Percentiles rank a stretch among this genome's conserved stretches.
Evolutionary conservation across 2,797 vertebrate genomes (phyloP).

Genomic region (Mormyrops attenuatus): DNA sequence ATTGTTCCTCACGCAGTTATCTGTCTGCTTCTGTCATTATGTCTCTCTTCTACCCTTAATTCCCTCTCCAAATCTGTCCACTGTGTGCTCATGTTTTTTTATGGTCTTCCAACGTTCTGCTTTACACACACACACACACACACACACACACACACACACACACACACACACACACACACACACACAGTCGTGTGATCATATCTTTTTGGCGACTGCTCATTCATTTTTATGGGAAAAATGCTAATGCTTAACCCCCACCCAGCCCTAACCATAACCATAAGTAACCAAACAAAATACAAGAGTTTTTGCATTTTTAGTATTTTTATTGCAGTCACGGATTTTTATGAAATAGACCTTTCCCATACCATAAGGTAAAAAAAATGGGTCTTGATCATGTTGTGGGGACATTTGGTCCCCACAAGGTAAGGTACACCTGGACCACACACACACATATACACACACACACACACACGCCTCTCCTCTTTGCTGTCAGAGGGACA

Average conservation of each 20-base stretch:
- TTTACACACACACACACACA: neutral
- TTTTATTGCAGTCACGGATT: too few species aligned
- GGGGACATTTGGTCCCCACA: neutral
- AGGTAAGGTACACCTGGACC: neutral
- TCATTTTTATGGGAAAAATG: too few species aligned
- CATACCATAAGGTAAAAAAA: too few species aligned
- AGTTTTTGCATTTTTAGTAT: too few species aligned
- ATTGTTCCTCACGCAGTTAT: neutral
- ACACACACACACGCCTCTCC: neutral
- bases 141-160: neutral
- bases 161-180: neutral
- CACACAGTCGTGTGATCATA: too few species aligned
- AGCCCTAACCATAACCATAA: neutral
- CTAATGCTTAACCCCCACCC: neutral
- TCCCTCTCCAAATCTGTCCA: neutral
- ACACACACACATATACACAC: neutral
- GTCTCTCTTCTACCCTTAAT: neutral
- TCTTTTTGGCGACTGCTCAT: too few species aligned
- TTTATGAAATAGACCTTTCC: too few species aligned
- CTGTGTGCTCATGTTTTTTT: neutral
- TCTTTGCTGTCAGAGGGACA: neutral
- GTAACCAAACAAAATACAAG: too few species aligned
- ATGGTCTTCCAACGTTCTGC: neutral
- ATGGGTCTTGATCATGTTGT: too few species aligned
- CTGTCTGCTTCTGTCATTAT: neutral